Conservation (phyloP, 2,113 vertebrate genomes). For the Zingel zingel region DNA sequence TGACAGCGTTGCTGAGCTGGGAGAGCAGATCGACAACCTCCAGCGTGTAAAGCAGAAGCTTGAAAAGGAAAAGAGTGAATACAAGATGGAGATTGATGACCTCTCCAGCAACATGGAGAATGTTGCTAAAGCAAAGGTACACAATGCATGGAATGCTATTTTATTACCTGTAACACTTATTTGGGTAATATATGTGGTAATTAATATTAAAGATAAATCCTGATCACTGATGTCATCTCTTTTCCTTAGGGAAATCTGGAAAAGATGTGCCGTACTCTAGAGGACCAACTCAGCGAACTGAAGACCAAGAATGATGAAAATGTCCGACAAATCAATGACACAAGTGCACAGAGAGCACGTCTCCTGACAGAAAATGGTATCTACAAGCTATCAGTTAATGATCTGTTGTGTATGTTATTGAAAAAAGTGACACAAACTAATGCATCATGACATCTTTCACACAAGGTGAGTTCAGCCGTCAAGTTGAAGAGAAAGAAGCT, state of each 20-base stretch:
- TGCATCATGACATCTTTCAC: background rate
- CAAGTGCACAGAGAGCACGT: constrained; percentile 40
- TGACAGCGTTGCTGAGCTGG: constrained; percentile 79
- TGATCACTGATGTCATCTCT: too few species aligned
- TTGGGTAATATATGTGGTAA: too few species aligned
- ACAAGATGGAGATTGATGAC: constrained; percentile 76
- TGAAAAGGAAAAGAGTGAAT: constrained; percentile 76
- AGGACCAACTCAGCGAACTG: too few species aligned
- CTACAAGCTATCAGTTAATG: background rate
- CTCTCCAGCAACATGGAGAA: constrained; percentile 77
- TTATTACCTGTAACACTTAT: too few species aligned
- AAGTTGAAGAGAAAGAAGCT: constrained; percentile 89
- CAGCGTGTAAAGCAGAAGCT: constrained; percentile 85
- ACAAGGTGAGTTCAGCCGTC: constrained; percentile 84
- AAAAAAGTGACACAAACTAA: background rate
- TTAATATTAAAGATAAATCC: too few species aligned
- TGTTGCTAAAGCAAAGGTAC: constrained; percentile 74
- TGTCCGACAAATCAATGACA: too few species aligned
- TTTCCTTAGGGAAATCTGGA: too few species aligned
- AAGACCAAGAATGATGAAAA: too few species aligned
- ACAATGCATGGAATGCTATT: background rate
- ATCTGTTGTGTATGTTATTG: background rate
- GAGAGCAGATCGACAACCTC: constrained; percentile 85
- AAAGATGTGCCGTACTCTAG: too few species aligned
- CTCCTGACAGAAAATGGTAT: constrained; percentile 76